Evolutionary conservation across 2,888 invertebrate genomes (phyloP), one percentile per base, ranked within the genome.

Genomic region (Drosophila anomelani): DNA sequence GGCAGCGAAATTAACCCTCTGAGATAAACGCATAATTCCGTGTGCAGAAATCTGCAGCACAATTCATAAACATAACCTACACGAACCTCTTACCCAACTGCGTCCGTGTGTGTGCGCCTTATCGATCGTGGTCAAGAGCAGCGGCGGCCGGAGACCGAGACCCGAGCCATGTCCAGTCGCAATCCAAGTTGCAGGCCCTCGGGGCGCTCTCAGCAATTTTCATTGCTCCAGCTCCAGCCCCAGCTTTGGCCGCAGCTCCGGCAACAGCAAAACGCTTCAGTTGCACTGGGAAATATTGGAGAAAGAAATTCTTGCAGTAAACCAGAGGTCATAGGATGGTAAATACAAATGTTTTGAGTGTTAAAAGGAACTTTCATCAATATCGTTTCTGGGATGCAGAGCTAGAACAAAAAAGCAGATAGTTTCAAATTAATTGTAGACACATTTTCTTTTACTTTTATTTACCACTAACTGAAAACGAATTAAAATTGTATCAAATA

Each of bases 181-280:
- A 81, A 80, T 72, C 77, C 80, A 86, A 78, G 61, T 59, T 76
- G 76, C 80, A 81, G 86, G 83, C 90, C 91, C 91, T 90, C 85
- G 85, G 90, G 91, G 90, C 88, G 87, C 90, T 90, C 91, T 90
- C 91, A 90, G 85, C 89, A 89, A 90, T 89, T 89, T 90, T 88
- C 88, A 83, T 78, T 82, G 79, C 78, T 70, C 79, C 68, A 70
- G 61, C 73, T 69, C 9, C 47, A 43, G 53, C 71, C 1, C 79
- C 68, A 55, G 47, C 54, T 56, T 46, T 41, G 54, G 55, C 80
- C 73, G 60, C 51, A 70, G 69, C 63, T 77, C 51, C 20, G 58
- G 76, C 63, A 57, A 60, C 73, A 53, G 68, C 61, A 54, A 34
- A 34, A 77, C 63, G 75, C 81, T 73, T 20, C 38, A 57, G 46